phyloP scores from a whole-genome alignment of 2,888 invertebrate species.

The Lymantria dispar region DNA sequence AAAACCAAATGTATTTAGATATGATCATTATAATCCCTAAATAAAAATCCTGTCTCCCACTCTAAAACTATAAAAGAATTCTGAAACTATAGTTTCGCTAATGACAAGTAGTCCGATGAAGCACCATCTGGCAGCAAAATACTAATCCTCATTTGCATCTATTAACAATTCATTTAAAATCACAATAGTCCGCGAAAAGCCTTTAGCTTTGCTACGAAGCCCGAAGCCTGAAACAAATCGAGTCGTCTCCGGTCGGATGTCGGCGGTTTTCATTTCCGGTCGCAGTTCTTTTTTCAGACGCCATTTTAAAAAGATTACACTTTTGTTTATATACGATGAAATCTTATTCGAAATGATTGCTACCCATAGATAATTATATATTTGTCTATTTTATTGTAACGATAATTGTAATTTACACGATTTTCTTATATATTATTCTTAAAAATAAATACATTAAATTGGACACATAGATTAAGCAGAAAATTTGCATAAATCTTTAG shows the following conservation, averaged over 20 bases:
- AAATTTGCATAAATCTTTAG: too few relatives aligned
- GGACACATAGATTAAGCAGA: too few relatives aligned
- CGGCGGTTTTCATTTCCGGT: conserved; percentile 55
- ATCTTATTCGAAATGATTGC: conserved; percentile 14
- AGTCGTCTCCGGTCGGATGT: conserved; percentile 41
- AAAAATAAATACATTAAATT: too few relatives aligned
- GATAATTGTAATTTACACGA: too few relatives aligned
- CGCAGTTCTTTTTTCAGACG: conserved; percentile 33
- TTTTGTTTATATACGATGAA: conserved; percentile 24
- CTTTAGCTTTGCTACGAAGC: conserved; percentile 11
- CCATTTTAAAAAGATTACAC: conserved; percentile 34
- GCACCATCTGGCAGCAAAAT: conserved; percentile 24
- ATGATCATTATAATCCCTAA: too few relatives aligned
- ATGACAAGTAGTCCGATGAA: conserved; percentile 17
- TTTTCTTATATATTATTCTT: too few relatives aligned
- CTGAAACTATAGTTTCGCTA: conserved; percentile 16
- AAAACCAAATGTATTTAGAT: too few relatives aligned
- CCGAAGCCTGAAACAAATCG: conserved; percentile 54
- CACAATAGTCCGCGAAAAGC: conserved; percentile 32
- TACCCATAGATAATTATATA: neutral
- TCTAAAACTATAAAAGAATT: neutral
- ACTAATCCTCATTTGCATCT: conserved; percentile 32
- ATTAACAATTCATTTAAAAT: conserved; percentile 46
- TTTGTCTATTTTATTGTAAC: neutral
- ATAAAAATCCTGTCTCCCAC: too few relatives aligned